Evolutionary conservation across 1,140 invertebrate genomes (phyloP), one percentile per base, ranked within the genome.

Genomic region (Caligus rogercresseyi): DNA sequence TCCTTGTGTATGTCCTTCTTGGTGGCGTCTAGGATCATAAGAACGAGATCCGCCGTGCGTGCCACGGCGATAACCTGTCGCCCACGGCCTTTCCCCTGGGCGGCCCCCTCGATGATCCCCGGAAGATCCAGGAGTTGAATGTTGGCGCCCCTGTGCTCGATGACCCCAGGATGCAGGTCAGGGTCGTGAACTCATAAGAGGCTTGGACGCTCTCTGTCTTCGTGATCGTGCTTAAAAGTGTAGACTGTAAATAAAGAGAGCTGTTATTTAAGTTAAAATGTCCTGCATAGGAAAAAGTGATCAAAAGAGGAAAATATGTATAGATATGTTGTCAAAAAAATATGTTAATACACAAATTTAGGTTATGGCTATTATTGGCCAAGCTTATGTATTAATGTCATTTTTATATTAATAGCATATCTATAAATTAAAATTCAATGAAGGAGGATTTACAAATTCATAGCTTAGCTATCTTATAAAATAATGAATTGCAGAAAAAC

Each of bases 1-100:
- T 86, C 79, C 69, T 86, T 80, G 71, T 97, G 93, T 52, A 93
- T 85, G 74, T 95, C 92, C 67, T 89, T 88, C 75, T 98, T 98
- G 0, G 91, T 94, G 1, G 93, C 92, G 76, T 97, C 93, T 69
- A 97, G 74, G 92, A 98, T 97, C 85, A 98, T 97, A n/a, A 97
- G 75, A 23, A 98, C 89, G 65, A 98, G 73, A 75, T 98, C 93
- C 1, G 93, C 89, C 18, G 93, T 98, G 67, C 94, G 78, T 0
- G 93, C 93, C 19, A 98, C 94, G 54, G 93, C 91, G 72, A 97
- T 97, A 1, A 96, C 91, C 75, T 85, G 83, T 69, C 83, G 76
- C 69, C 86, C 87, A 74, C 86, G 78, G 71, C 88, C 89, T 76
- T 90, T 90, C 65, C 88, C 90, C 75, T 91, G 87, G 19, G 91